Evolutionary conservation across 2,888 invertebrate genomes (phyloP).

Genomic region (Drosophila paramelanica): DNA sequence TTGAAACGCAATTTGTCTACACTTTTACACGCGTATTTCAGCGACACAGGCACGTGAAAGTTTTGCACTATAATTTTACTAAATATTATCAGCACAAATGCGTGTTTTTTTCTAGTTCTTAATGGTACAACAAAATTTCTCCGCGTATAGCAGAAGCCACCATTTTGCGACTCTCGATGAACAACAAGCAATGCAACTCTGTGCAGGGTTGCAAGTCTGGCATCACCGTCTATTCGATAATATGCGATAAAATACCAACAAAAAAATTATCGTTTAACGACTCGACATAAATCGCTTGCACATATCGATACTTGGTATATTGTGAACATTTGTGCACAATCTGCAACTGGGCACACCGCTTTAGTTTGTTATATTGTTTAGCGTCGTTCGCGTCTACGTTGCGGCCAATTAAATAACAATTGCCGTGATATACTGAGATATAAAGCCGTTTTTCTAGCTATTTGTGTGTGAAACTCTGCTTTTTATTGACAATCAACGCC

Average conservation of each 20-base stretch:
- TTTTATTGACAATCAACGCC: conserved; percentile 39
- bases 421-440: conserved; percentile 7
- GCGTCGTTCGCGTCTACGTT: conserved; percentile 31
- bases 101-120: conserved; percentile 71
- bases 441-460: conserved; percentile 14
- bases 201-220: conserved; percentile 56
- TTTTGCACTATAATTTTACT: conserved; percentile 68
- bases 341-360: conserved; percentile 28
- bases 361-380: conserved; percentile 44
- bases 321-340: not conserved
- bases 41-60: conserved; percentile 57
- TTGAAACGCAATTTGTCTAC: conserved; percentile 42
- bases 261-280: not conserved
- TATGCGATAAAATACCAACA: conserved; percentile 21
- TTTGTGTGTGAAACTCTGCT: conserved; percentile 39
- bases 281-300: not conserved
- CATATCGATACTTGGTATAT: conserved; percentile 26
- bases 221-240: conserved; percentile 35
- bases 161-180: conserved; percentile 78
- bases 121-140: conserved; percentile 78
- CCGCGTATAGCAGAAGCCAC: conserved; percentile 81
- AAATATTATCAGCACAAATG: conserved; percentile 67
- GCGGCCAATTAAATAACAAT: conserved; percentile 39
- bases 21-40: conserved; percentile 59
- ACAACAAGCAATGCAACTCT: conserved; percentile 63